These are phyloP conservation scores for Alfaro cultratus DNA, from an alignment of 2,797 vertebrate genomes.

Conservation along the genomic window DNA sequence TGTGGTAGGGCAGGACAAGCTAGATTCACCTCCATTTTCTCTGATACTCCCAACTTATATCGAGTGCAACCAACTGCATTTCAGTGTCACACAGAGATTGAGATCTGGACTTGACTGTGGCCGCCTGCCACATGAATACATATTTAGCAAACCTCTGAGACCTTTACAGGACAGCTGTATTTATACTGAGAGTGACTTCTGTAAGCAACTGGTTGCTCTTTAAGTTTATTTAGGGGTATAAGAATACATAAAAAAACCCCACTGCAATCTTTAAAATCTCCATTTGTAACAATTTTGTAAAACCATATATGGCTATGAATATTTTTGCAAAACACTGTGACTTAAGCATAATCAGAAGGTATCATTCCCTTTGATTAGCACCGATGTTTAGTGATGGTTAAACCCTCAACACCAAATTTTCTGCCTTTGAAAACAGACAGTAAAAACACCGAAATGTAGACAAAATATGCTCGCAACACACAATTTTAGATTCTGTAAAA, in stretches of 20 bases:
- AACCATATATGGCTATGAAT: neutral
- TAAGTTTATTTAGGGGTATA: neutral
- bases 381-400: constrained; percentile 30
- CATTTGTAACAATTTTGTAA: neutral
- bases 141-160: constrained; percentile 1
- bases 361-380: constrained; percentile 55
- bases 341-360: constrained; percentile 18
- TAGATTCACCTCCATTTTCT: neutral
- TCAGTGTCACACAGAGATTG: neutral
- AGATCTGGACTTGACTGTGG: neutral
- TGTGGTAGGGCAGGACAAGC: neutral
- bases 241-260: neutral
- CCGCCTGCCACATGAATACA: neutral
- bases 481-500: constrained; percentile 46
- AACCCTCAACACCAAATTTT: constrained; percentile 24
- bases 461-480: constrained; percentile 59
- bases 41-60: neutral
- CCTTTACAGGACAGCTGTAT: neutral
- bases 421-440: constrained; percentile 32
- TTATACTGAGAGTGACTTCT: neutral
- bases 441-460: constrained; percentile 22
- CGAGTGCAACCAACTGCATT: neutral
- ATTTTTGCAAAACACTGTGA: constrained; percentile 10
- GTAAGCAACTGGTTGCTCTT: neutral
- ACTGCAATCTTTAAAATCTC: neutral